Percentiles rank a stretch among this genome's conserved stretches.
Evolutionary conservation across 2,888 invertebrate genomes (phyloP).

Genomic region (Marasmarcha lunaedactyla): DNA sequence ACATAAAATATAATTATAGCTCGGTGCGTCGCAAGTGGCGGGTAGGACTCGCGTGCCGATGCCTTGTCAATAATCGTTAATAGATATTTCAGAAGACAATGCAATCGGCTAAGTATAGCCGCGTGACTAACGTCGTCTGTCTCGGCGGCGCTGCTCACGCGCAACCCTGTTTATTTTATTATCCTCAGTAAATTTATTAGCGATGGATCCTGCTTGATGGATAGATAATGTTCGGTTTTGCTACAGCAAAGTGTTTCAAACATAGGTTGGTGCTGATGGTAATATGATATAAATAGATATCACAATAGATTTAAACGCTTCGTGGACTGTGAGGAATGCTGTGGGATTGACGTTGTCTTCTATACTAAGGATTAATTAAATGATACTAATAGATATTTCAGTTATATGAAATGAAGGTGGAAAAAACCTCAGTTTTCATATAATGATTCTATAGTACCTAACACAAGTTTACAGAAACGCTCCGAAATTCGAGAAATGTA

Average conservation of each 20-base stretch:
- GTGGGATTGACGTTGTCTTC: too few relatives aligned
- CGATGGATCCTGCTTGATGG: conserved; percentile 51
- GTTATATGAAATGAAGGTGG: too few relatives aligned
- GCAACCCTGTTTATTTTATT: conserved; percentile 62
- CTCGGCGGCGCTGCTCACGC: conserved; percentile 23
- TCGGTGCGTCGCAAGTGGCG: conserved; percentile 61
- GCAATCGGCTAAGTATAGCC: conserved; percentile 62
- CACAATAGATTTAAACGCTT: neutral
- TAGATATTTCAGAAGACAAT: conserved; percentile 71
- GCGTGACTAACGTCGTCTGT: conserved; percentile 59
- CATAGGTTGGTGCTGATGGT: conserved; percentile 11
- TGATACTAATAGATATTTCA: too few relatives aligned
- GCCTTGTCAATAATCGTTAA: conserved; percentile 70
- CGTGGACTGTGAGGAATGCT: neutral
- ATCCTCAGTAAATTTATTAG: conserved; percentile 60
- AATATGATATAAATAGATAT: conserved; percentile 5
- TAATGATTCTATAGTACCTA: too few relatives aligned
- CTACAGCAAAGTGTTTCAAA: conserved; percentile 17
- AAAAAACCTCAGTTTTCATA: too few relatives aligned
- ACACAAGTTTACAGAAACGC: too few relatives aligned
- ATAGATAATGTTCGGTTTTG: conserved; percentile 41
- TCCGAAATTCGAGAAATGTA: conserved; percentile 17
- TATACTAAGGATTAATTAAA: too few relatives aligned
- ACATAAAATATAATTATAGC: conserved; percentile 65
- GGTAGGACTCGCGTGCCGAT: conserved; percentile 65